A percentile compares a stretch with the other conserved stretches of the same genome.
Evolutionary conservation across 2,113 vertebrate species (phyloP).

Genomic region (Oryzias melastigma): DNA sequence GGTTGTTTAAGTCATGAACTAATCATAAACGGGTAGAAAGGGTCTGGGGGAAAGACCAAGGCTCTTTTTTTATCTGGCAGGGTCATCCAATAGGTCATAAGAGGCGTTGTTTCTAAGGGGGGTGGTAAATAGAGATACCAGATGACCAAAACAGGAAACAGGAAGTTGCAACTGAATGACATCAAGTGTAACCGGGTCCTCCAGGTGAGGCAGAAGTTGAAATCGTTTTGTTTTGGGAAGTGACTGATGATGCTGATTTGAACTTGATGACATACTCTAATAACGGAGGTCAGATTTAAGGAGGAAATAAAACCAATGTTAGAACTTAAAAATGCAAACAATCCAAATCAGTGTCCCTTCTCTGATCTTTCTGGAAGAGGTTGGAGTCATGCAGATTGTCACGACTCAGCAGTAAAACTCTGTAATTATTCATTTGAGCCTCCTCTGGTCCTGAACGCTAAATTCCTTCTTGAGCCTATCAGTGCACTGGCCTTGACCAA

Average conservation of each 20-base stretch:
- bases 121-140: constrained; percentile 66
- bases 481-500: constrained; percentile 59
- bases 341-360: not conserved
- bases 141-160: constrained; percentile 77
- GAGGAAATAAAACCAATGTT: not conserved
- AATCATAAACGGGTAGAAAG: constrained; percentile 48
- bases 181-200: constrained; percentile 51
- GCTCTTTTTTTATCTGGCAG: constrained; percentile 45
- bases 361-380: not conserved
- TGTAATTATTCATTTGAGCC: constrained; percentile 33
- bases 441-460: constrained; percentile 46
- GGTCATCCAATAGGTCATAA: constrained; percentile 65
- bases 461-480: constrained; percentile 51
- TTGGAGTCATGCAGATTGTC: constrained; percentile 23
- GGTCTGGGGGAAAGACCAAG: constrained; percentile 24
- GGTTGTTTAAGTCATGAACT: constrained; percentile 35
- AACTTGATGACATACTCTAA: constrained; percentile 2
- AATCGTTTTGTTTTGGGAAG: constrained; percentile 48
- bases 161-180: constrained; percentile 75
- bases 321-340: not conserved
- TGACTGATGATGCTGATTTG: constrained; percentile 16
- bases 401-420: constrained; percentile 21
- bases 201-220: constrained; percentile 70
- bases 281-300: not conserved
- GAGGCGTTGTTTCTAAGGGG: constrained; percentile 64